A percentile compares a stretch with the other conserved stretches of the same genome.
phyloP scores from a whole-genome alignment of 2,113 vertebrate species.

The Thalassarche chlororhynchos region DNA sequence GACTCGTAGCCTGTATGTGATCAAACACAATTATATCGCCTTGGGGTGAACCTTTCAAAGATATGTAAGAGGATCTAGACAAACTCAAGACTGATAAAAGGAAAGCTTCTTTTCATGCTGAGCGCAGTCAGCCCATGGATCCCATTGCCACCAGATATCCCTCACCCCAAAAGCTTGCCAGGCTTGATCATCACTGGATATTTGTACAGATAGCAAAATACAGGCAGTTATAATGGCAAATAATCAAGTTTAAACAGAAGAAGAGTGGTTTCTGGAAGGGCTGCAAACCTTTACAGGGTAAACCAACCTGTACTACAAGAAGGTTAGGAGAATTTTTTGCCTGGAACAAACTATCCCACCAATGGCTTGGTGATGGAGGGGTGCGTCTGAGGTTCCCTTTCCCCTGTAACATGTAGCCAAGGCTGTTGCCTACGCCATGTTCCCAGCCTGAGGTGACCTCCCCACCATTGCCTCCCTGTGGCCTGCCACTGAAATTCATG shows the following conservation, averaged over 20 bases:
- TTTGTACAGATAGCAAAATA: background rate
- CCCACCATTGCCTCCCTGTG: background rate
- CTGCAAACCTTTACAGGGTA: background rate
- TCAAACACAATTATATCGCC: slow-evolving; percentile 49
- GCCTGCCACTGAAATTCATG: background rate
- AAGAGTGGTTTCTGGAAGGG: background rate
- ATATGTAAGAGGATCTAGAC: slow-evolving; percentile 13
- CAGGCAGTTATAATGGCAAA: background rate
- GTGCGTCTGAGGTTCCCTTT: background rate
- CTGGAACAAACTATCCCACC: background rate
- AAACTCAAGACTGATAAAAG: slow-evolving; percentile 42
- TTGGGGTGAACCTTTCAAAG: slow-evolving; percentile 62
- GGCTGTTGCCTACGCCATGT: background rate
- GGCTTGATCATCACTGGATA: background rate
- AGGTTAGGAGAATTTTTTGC: background rate
- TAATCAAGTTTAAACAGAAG: background rate
- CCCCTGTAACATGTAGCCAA: background rate
- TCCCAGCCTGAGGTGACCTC: background rate
- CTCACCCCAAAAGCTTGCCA: background rate
- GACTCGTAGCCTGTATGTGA: slow-evolving; percentile 36
- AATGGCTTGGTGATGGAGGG: background rate
- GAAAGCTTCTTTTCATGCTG: slow-evolving; percentile 1
- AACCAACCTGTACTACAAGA: accelerated
- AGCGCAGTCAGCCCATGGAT: background rate
- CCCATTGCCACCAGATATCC: background rate